phyloP scores from a whole-genome alignment of 2,888 invertebrate species.

The Noctua comes region DNA sequence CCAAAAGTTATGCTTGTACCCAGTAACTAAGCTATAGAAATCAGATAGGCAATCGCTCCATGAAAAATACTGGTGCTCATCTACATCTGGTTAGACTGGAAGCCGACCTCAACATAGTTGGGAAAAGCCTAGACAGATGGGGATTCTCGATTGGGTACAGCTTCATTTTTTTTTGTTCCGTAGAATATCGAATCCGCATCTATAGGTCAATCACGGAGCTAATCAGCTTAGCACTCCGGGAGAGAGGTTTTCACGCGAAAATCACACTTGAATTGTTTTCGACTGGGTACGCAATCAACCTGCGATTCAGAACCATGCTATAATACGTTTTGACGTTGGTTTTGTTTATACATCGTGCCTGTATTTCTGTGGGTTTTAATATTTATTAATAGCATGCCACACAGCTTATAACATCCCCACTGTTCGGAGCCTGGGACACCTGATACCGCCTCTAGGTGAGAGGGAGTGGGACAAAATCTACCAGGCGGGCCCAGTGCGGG shows the following conservation, averaged over 20 bases:
- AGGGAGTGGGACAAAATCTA: not conserved
- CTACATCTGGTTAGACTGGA: not conserved
- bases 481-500: not conserved
- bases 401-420: not conserved
- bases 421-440: not conserved
- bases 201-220: conserved; percentile 37
- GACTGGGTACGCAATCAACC: conserved; percentile 33
- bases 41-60: not conserved
- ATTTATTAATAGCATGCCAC: not conserved
- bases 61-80: not conserved
- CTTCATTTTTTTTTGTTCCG: not conserved
- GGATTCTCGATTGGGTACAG: not conserved
- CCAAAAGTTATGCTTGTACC: not conserved
- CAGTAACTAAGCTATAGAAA: not conserved
- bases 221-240: conserved; percentile 38
- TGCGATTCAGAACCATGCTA: conserved; percentile 15
- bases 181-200: not conserved
- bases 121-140: not conserved
- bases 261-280: conserved; percentile 40
- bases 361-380: not conserved
- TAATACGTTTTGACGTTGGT: conserved; percentile 15
- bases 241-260: conserved; percentile 33
- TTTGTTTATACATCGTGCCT: not conserved
- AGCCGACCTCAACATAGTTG: not conserved
- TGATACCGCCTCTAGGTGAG: not conserved